Evolutionary conservation across 2,113 vertebrate genomes (phyloP).

Genomic region (Platichthys stellatus): DNA sequence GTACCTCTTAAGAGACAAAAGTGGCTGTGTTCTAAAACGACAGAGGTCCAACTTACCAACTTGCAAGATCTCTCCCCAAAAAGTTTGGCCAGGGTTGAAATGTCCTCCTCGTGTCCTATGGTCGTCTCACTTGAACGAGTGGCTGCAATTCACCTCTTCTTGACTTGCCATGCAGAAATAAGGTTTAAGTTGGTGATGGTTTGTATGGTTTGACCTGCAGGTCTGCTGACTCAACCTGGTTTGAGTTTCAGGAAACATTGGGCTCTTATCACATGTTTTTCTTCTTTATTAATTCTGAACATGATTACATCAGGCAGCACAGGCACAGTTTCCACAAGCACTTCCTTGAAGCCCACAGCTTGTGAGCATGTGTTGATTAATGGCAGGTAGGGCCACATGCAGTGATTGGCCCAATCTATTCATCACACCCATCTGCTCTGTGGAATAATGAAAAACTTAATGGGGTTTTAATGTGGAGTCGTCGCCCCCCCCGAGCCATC

Average conservation of each 20-base stretch:
- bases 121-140: too few relatives aligned
- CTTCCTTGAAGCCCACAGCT: slow-evolving; percentile 37
- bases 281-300: not conserved
- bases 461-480: slow-evolving; percentile 71
- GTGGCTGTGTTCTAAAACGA: too few relatives aligned
- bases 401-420: slow-evolving; percentile 63
- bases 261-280: not conserved
- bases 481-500: slow-evolving; percentile 16
- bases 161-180: too few relatives aligned
- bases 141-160: too few relatives aligned
- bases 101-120: too few relatives aligned
- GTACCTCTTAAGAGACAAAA: too few relatives aligned
- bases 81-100: too few relatives aligned
- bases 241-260: not conserved
- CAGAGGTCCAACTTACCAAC: too few relatives aligned
- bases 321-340: slow-evolving; percentile 6
- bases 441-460: slow-evolving; percentile 67
- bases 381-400: slow-evolving; percentile 40
- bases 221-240: slow-evolving; percentile 4
- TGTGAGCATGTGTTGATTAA: slow-evolving; percentile 60
- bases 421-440: slow-evolving; percentile 67
- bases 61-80: too few relatives aligned
- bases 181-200: not conserved
- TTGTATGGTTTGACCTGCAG: not conserved
- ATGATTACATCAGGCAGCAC: not conserved